These are phyloP conservation scores for Mellivora capensis DNA, from an alignment of 2,113 vertebrate genomes.

Conservation along the genomic window DNA sequence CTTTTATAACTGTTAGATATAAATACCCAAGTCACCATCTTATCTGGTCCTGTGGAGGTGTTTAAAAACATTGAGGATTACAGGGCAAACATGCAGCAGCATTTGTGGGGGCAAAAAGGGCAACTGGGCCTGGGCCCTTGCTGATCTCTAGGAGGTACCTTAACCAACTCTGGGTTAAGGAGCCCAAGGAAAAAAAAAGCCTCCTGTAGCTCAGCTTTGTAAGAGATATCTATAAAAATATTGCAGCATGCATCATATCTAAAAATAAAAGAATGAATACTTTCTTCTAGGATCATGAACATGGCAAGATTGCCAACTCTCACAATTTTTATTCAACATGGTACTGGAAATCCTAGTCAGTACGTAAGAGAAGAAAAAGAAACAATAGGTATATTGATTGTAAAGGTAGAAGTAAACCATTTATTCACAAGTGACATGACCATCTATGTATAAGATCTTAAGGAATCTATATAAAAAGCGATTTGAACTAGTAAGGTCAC, in stretches of 20 bases:
- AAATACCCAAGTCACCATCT: background rate
- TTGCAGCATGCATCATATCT: background rate
- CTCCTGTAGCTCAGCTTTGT: background rate
- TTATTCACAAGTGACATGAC: background rate
- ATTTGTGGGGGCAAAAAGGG: background rate
- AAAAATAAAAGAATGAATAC: background rate
- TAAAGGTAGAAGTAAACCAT: background rate
- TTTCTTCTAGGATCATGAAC: background rate
- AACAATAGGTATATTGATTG: background rate
- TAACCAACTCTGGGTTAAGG: background rate
- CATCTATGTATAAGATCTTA: background rate
- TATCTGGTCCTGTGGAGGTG: background rate
- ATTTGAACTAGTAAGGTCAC: background rate
- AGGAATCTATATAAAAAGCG: background rate
- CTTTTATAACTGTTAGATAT: background rate
- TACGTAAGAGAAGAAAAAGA: background rate
- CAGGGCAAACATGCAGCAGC: background rate
- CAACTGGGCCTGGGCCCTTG: background rate
- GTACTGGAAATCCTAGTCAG: background rate
- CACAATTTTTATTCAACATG: background rate
- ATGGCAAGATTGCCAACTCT: background rate
- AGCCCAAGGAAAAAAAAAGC: background rate
- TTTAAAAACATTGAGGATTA: background rate
- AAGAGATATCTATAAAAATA: background rate
- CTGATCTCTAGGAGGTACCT: background rate